A percentile compares a stretch with the other conserved stretches of the same genome.
Conservation (phyloP, 2,888 invertebrate species). For the Marasmarcha lunaedactyla region DNA sequence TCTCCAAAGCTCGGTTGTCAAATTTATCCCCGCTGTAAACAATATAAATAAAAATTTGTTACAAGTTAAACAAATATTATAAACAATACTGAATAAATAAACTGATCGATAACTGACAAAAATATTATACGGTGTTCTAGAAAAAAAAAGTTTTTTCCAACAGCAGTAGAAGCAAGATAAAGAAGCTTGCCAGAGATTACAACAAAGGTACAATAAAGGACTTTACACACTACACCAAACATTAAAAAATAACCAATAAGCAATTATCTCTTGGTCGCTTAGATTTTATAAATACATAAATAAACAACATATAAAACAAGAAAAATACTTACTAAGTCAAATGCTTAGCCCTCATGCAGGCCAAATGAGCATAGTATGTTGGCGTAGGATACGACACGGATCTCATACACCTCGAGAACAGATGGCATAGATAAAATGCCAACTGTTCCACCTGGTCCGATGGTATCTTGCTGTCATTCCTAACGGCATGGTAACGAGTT, state of each 20-base stretch:
- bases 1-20: conserved; percentile 53
- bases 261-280: no score
- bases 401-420: conserved; percentile 86
- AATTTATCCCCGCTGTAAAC: conserved; percentile 48
- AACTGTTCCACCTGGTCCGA: conserved; percentile 83
- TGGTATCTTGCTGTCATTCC: conserved; percentile 79
- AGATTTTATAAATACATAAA: no score
- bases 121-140: no score
- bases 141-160: no score
- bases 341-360: conserved; percentile 78
- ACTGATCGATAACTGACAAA: no score
- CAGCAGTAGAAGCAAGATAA: no score
- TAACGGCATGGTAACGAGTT: conserved; percentile 86
- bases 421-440: conserved; percentile 86
- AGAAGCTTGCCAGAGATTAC: no score
- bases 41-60: conserved; percentile 9
- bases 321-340: conserved; percentile 52
- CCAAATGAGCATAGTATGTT: conserved; percentile 89
- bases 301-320: no score
- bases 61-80: no score
- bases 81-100: not conserved
- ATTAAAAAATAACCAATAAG: no score
- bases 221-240: no score
- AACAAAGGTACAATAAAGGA: no score
- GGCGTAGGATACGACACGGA: conserved; percentile 89